Base-by-base conservation (phyloP, 2,113 vertebrate genomes). In the Tor tambroides region DNA sequence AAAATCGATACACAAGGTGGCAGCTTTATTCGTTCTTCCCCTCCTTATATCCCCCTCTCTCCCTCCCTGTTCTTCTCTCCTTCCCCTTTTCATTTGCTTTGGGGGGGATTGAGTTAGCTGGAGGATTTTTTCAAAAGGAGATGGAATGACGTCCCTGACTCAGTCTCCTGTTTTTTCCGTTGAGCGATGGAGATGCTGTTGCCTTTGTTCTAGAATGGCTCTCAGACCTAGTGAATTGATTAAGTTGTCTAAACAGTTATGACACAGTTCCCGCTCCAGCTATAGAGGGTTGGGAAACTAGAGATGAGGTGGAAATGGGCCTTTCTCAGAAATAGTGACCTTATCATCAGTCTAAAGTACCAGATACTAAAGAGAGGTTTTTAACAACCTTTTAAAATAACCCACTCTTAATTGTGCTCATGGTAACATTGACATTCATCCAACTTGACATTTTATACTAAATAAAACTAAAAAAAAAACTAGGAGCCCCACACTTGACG, bases 1-100 rank as follows among this genome's bases (percentile, higher is more conserved):
- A 92, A 95, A 96, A 94, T 84, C 74, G 95, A 96, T 95, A 94
- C 93, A 92, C 67, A 51, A 91, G 90, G 90, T 93, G 93, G 92
- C 93, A 92, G 92, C 88, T 90, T 85, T 92, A 92, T 91, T 91
- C 92, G 85, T 84, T 90, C 88, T 89, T 87, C 85, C 46, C 77
- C 83, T 81, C 75, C 88, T 84, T 85, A 87, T 86, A 81, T 81
- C 35, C 79, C 75, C 74, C 67, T 54, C 15, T 84, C 69, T 84
- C 69, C 26, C 80, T 26, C 51, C 26, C 41, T 80, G 61, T 32
- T 65, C 23, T 83, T 80, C 75, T 83, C 51, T 54, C 65, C 23
- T 41, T 49, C 82, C 43, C 35, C 85, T 86, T 90, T 91, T 91
- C 80, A 84, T 87, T 84, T 86, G 32, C 71, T 84, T 80, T 89